Evolutionary conservation across 2,797 vertebrate species (phyloP).

Genomic region (Hypotaenidia philippensis): DNA sequence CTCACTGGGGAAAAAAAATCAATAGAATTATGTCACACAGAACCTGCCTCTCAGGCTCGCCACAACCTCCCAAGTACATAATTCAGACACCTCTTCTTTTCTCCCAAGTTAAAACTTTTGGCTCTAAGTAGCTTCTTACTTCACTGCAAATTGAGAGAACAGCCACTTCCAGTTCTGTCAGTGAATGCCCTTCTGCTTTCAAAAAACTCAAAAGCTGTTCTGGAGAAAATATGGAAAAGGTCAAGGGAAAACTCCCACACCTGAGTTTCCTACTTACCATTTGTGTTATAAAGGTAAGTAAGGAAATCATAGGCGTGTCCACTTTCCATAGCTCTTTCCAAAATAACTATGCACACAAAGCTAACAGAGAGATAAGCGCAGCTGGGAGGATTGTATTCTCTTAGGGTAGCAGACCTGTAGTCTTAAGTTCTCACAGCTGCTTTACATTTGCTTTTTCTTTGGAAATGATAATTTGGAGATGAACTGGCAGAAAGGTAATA

Average conservation of each 20-base stretch:
- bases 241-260: background rate
- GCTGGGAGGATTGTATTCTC: background rate
- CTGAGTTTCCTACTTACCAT: background rate
- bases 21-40: background rate
- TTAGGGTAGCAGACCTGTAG: background rate
- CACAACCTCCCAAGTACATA: background rate
- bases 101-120: background rate
- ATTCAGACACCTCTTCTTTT: background rate
- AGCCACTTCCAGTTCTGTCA: background rate
- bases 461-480: background rate
- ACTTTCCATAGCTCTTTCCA: background rate
- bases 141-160: background rate
- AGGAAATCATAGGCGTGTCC: background rate
- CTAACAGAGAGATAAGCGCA: background rate
- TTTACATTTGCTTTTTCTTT: background rate
- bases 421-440: background rate
- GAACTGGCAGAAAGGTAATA: background rate
- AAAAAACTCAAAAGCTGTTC: background rate
- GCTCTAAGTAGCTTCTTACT: background rate
- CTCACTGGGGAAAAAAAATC: background rate
- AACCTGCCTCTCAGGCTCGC: background rate
- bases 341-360: background rate
- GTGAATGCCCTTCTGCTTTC: background rate
- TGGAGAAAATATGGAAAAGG: background rate
- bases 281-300: background rate